These are phyloP conservation scores for Kradibia gibbosae DNA, from an alignment of 1,140 invertebrate species.

Conservation along the genomic window DNA sequence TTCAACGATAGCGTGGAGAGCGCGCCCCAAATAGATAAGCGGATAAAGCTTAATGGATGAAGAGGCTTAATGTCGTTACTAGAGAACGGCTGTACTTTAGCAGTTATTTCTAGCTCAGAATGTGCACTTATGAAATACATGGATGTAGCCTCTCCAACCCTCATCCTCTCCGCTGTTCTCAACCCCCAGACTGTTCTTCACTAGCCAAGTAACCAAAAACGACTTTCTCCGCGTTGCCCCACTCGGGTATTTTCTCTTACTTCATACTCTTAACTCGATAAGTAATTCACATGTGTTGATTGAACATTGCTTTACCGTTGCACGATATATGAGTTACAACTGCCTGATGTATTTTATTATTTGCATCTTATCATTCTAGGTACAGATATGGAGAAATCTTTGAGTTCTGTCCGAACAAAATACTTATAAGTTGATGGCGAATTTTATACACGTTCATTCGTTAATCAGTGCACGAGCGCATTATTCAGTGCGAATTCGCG, in stretches of 20 bases:
- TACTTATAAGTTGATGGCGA: too few species aligned
- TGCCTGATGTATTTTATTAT: too few species aligned
- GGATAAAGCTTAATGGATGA: conserved; percentile 29
- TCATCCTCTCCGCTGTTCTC: not conserved
- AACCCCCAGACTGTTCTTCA: not conserved
- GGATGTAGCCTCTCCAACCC: not conserved
- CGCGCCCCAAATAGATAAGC: conserved; percentile 25
- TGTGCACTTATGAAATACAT: not conserved
- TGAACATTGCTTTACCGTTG: too few species aligned
- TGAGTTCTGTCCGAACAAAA: too few species aligned
- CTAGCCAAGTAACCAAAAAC: not conserved
- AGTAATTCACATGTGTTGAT: too few species aligned
- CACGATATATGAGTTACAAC: too few species aligned
- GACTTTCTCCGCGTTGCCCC: not conserved
- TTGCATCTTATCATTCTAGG: too few species aligned
- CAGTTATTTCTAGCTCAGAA: not conserved
- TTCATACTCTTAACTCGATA: not conserved
- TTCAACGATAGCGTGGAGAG: not conserved
- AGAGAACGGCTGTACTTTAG: not conserved
- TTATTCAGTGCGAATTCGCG: too few species aligned
- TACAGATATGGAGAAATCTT: too few species aligned
- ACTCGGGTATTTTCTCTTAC: not conserved
- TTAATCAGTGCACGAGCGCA: too few species aligned
- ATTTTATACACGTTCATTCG: too few species aligned
- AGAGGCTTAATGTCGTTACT: conserved; percentile 27